Evolutionary conservation across 2,113 vertebrate genomes (phyloP).

Genomic region (Mormyrus lacerda): DNA sequence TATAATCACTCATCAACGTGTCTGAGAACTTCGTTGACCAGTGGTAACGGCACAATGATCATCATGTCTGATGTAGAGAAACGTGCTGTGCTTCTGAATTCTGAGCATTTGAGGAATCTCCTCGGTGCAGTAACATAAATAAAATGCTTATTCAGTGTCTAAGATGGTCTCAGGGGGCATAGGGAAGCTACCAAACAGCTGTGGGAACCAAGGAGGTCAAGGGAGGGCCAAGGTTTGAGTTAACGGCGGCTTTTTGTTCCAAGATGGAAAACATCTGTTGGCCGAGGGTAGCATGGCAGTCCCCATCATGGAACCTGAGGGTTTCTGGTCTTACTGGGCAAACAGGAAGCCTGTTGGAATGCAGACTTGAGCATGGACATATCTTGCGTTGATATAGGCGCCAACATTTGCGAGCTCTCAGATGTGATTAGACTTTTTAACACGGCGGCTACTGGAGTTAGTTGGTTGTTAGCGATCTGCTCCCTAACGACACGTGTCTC

Average conservation of each 20-base stretch:
- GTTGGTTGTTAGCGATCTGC: not conserved
- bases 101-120: conserved; percentile 1
- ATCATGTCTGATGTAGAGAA: not conserved
- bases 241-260: conserved; percentile 16
- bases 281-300: not conserved
- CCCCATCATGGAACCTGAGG: not conserved
- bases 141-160: conserved; percentile 7
- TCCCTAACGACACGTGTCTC: not conserved
- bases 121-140: not conserved
- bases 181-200: not conserved
- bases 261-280: conserved; percentile 28
- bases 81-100: not conserved
- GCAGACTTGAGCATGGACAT: not conserved
- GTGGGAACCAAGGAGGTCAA: not conserved
- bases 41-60: not conserved
- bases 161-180: not conserved
- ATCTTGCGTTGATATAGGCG: not conserved
- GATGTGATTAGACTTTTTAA: not conserved
- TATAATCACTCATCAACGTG: not conserved
- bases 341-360: not conserved
- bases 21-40: not conserved
- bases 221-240: not conserved
- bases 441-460: not conserved
- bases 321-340: conserved; percentile 6
- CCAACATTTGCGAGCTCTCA: not conserved